Evolutionary conservation across 2,113 vertebrate genomes (phyloP), one percentile per base, ranked within the genome.

Genomic region (Scomber colias): DNA sequence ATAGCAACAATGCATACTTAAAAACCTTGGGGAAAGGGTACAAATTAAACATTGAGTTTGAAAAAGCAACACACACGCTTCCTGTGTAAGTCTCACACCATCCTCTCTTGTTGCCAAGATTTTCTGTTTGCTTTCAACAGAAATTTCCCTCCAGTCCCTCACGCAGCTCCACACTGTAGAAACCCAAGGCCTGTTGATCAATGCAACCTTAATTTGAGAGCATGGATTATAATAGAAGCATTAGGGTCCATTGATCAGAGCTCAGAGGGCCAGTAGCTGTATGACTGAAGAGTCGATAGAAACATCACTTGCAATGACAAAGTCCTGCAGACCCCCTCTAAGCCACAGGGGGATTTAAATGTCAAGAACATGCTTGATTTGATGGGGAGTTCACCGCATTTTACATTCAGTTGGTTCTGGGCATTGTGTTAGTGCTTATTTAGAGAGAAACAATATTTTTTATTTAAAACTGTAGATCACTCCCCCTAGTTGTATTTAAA

Each of bases 141-240:
- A 83, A 53, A 68, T 82, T 54, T 63, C 64, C 67, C 46, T 61
- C 12, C 71, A 81, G 61, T 62, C 31, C 24, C 40, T 76, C 72
- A 69, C 2, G 11, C 71, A 62, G 84, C 76, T 66, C 53, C 59
- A 27, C 48, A 73, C 66, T 87, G 79, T 81, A 82, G 57, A 71
- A 71, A 79, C 75, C 63, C 54, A 57, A 75, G 86, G 55, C 66
- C 72, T 15, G 72, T 45, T 90, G 87, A 94, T 95, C 94, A 93
- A 95, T 95, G 82, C 55, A 48, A 70, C 61, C 79, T 93, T 93
- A 91, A 94, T 93, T 93, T 90, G 81, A 82, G 73, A 79, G 75
- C 88, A 90, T 85, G 83, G 90, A 91, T 92, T 93, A 93, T 93
- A 93, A 94, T 93, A 90, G 88, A 90, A 75, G 87, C 91, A 93